These are phyloP conservation scores for Platanista minor DNA, from an alignment of 2,113 vertebrate genomes.

Conservation along the genomic window DNA sequence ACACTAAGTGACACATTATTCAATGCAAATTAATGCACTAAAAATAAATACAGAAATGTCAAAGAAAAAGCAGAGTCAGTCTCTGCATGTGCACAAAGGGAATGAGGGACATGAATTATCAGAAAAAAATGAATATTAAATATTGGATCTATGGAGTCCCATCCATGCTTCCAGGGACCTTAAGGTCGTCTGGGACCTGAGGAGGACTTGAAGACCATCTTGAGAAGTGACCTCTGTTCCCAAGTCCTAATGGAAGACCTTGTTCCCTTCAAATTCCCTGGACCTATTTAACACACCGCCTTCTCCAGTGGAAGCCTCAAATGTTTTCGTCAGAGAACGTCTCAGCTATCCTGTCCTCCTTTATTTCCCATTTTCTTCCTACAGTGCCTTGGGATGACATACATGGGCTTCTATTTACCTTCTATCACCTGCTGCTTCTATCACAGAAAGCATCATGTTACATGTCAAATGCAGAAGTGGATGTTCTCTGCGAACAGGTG, in stretches of 20 bases:
- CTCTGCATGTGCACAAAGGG: neutral
- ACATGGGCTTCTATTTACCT: neutral
- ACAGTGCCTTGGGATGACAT: neutral
- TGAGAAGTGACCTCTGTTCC: neutral
- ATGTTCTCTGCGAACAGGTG: neutral
- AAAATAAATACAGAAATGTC: neutral
- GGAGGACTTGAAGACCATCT: neutral
- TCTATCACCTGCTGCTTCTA: neutral
- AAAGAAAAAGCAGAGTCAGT: neutral
- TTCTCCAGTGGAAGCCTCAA: neutral
- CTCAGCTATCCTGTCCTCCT: neutral
- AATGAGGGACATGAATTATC: neutral
- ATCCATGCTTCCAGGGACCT: neutral
- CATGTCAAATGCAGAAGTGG: neutral
- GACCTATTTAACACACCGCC: neutral
- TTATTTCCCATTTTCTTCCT: neutral
- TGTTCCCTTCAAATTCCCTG: neutral
- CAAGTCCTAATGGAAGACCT: neutral
- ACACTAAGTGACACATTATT: neutral
- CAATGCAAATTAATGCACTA: neutral
- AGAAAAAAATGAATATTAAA: conserved; percentile 3
- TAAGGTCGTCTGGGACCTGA: neutral
- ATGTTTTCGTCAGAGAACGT: neutral
- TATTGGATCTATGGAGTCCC: neutral
- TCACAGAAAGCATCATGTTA: neutral